Base-by-base conservation (phyloP, 2,113 vertebrate genomes). In the Trachemys scripta region DNA sequence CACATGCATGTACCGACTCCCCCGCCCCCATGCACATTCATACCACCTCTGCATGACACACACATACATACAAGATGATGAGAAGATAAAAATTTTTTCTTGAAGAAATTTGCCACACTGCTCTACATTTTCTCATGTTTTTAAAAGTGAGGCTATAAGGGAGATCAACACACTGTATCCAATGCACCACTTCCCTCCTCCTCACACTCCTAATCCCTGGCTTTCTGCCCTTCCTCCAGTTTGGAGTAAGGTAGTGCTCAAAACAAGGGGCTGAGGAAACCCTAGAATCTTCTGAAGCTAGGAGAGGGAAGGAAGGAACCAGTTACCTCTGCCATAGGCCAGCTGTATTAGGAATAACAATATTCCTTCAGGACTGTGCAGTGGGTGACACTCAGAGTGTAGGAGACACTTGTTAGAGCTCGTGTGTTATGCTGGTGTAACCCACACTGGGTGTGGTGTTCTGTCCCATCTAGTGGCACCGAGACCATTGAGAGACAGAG, bases 91-190 rank as follows among this genome's bases (percentile, higher is more conserved):
- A 42, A 82, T 47, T 84, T 2, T 56, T 27, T 6, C 35, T 72
- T n/a, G 2, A 29, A 6, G 54, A 3, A 5, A 53, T 85, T 49
- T 82, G 19, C 54, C 27, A 35, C 0, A 1, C 4, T 11, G 42
- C 2, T 8, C 35, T 6, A 0, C n/a, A 84, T 80, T 5, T 89
- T 2, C 72, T 51, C 19, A 16, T 42, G 2, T 69, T 82, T 72
- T 69, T 38, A 31, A 12, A 82, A 57, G 20, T 0, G 13, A 72
- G 65, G 65, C 65, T n/a, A 10, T 38, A 72, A 38, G 65, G n/a
- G 35, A 72, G 8, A 72, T 38, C 31, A 13, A 75, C 38, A 25
- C 14, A 10, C 35, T 72, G 31, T 38, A 38, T 59, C 56, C 1
- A 0, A 51, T 38, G 35, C 47, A 27, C 20, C 54, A 76, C 11